A percentile compares a stretch with the other conserved stretches of the same genome.
Conservation (phyloP, 2,113 vertebrate genomes). For the Stercorarius parasiticus region DNA sequence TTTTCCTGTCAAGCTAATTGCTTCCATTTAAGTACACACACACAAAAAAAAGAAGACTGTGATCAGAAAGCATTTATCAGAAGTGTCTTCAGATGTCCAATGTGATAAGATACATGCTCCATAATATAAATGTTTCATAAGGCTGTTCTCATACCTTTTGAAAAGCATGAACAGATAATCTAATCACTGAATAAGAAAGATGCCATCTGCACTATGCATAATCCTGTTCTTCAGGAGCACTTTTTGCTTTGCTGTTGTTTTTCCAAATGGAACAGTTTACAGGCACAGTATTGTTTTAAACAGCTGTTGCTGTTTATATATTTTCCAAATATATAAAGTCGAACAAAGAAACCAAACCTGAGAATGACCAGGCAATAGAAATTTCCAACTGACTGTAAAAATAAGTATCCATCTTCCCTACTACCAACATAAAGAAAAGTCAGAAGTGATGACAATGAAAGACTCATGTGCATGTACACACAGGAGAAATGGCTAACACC, state of each 20-base stretch:
- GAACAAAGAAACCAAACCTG: background rate
- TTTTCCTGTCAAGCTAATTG: background rate
- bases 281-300: background rate
- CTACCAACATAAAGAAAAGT: background rate
- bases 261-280: background rate
- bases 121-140: background rate
- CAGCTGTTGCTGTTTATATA: background rate
- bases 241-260: background rate
- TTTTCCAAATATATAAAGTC: background rate
- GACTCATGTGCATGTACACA: background rate
- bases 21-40: background rate
- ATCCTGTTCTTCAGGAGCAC: background rate
- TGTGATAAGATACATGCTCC: background rate
- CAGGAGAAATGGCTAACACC: background rate
- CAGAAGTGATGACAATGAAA: background rate
- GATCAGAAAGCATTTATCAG: background rate
- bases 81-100: background rate
- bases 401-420: background rate
- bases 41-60: background rate
- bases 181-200: background rate
- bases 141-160: background rate
- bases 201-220: background rate
- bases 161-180: background rate
- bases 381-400: background rate
- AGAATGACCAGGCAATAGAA: background rate